These are phyloP conservation scores for Antechinus stuartii DNA, from an alignment of 2,113 vertebrate genomes.

Conservation along the genomic window DNA sequence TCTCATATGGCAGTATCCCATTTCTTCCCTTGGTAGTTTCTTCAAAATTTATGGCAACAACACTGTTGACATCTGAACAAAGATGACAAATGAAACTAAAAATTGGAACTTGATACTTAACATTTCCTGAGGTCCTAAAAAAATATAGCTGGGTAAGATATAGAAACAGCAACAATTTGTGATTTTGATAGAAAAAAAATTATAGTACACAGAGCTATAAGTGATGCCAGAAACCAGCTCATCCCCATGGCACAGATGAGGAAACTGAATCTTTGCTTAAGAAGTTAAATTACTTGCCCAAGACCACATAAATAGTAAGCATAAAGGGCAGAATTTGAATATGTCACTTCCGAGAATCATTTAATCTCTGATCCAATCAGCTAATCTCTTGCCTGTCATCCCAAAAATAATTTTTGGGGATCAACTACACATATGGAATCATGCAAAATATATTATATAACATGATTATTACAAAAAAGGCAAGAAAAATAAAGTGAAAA, in stretches of 20 bases:
- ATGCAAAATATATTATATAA: not conserved
- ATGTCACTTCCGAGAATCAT: not conserved
- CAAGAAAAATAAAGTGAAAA: not conserved
- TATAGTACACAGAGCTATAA: not conserved
- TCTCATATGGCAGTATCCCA: not conserved
- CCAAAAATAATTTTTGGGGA: not conserved
- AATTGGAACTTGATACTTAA: not conserved
- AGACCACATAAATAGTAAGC: not conserved
- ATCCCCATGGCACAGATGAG: not conserved
- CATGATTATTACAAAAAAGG: not conserved
- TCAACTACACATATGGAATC: not conserved
- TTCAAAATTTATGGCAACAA: not conserved
- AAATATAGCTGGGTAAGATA: not conserved
- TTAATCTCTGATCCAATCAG: not conserved
- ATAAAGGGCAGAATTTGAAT: not conserved
- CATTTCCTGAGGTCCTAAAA: not conserved
- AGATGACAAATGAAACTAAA: not conserved
- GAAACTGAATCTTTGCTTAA: not conserved
- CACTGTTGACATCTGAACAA: not conserved
- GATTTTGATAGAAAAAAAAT: not conserved
- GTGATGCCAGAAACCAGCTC: not conserved
- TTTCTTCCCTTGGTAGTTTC: not conserved
- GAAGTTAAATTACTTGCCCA: not conserved
- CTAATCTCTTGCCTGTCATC: not conserved
- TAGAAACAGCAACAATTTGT: not conserved